phyloP scores from a whole-genome alignment of 2,797 vertebrate genomes.

The Helarctos malayanus region DNA sequence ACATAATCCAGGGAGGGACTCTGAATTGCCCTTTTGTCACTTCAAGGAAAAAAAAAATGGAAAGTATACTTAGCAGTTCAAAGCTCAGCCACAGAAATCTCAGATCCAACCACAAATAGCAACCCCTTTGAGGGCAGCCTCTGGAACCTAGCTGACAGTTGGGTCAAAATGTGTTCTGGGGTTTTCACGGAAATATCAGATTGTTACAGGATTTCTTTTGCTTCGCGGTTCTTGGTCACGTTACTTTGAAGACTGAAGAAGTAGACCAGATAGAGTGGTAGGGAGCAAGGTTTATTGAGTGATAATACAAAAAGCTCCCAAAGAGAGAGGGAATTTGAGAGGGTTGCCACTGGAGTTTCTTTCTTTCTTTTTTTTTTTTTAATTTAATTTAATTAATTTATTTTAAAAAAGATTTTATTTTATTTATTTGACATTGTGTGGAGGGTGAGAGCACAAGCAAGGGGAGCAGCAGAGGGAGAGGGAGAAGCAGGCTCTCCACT shows the following conservation, averaged over 20 bases:
- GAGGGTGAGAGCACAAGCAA: no score
- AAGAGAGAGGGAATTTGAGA: neutral
- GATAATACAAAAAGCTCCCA: neutral
- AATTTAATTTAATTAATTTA: no score
- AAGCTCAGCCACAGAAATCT: neutral
- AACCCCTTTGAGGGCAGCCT: neutral
- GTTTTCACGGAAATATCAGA: neutral
- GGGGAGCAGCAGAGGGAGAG: no score
- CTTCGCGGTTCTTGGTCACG: neutral
- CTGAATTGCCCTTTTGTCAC: conserved; percentile 17
- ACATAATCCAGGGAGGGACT: neutral
- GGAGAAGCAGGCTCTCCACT: no score
- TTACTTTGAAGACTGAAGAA: neutral
- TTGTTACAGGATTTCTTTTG: neutral
- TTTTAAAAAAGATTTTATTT: no score
- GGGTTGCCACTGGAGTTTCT: neutral
- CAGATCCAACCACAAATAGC: neutral
- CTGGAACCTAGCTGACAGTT: no score
- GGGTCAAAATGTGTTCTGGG: neutral
- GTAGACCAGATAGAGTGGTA: neutral
- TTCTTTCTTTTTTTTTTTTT: no score
- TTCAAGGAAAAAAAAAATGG: neutral
- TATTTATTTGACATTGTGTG: no score
- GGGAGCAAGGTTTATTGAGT: neutral
- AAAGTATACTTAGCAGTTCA: neutral